These are phyloP conservation scores for Muscidifurax raptorellus DNA, from an alignment of 1,140 invertebrate species.

Conservation along the genomic window DNA sequence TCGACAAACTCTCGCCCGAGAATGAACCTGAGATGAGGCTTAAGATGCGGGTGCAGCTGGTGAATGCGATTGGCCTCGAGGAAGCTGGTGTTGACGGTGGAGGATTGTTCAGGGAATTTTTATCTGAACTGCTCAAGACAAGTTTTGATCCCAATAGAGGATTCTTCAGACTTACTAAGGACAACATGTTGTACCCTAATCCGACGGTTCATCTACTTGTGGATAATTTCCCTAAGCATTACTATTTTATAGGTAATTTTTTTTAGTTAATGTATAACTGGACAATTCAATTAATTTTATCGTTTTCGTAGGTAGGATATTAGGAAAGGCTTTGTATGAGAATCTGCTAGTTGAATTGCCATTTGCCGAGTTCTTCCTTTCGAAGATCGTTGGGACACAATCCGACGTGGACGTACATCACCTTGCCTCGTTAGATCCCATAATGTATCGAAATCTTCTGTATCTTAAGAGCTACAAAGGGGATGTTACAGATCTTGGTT, in stretches of 20 bases:
- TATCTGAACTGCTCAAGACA: conserved; percentile 93
- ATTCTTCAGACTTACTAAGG: conserved; percentile 93
- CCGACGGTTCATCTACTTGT: conserved; percentile 90
- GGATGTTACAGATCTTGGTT: conserved; percentile 86
- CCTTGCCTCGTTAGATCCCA: conserved; percentile 93
- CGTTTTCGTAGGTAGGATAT: conserved; percentile 82
- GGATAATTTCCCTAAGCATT: conserved; percentile 92
- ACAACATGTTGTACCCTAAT: conserved; percentile 97
- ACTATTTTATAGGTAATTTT: conserved; percentile 86
- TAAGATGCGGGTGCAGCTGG: conserved; percentile 91
- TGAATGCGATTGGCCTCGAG: conserved; percentile 92
- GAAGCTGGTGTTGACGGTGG: conserved; percentile 98
- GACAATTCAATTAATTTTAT: background rate
- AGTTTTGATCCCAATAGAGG: conserved; percentile 98
- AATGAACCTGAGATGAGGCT: conserved; percentile 93
- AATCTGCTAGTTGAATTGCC: conserved; percentile 96
- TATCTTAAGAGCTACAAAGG: conserved; percentile 89
- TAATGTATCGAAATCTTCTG: conserved; percentile 92
- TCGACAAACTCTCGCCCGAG: conserved; percentile 92
- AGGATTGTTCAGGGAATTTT: conserved; percentile 94
- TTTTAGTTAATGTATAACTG: background rate
- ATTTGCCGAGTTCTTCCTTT: conserved; percentile 94
- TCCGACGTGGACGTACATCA: conserved; percentile 95
- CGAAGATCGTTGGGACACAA: conserved; percentile 87
- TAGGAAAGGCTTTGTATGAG: conserved; percentile 97